A percentile compares a stretch with the other conserved stretches of the same genome.
Evolutionary conservation across 2,888 invertebrate species (phyloP).

Genomic region (Sphaerophoria taeniata): DNA sequence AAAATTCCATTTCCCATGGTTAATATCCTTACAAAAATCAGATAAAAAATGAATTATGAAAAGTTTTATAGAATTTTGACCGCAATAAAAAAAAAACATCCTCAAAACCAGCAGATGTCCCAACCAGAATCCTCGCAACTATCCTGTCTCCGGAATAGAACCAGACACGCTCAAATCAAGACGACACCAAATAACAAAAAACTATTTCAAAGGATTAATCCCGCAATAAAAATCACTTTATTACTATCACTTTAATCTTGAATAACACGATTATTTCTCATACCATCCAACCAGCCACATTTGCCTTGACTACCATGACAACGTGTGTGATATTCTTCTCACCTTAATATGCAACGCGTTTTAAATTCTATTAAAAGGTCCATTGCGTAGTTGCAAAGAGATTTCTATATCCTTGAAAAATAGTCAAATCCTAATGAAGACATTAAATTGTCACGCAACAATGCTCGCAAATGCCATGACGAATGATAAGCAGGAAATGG

Average conservation of each 20-base stretch:
- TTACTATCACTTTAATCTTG: constrained; percentile 71
- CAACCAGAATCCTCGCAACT: constrained; percentile 1
- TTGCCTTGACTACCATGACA: not conserved
- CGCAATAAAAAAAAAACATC: not conserved
- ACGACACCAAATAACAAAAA: constrained; percentile 6
- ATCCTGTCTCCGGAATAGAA: constrained; percentile 23
- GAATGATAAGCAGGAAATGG: constrained; percentile 75
- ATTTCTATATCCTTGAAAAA: constrained; percentile 34
- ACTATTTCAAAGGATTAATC: constrained; percentile 66
- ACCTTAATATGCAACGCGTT: constrained; percentile 27
- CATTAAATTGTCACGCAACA: constrained; percentile 75
- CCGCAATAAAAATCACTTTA: constrained; percentile 71
- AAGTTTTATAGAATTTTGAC: constrained; percentile 1
- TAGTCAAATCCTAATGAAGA: constrained; percentile 75
- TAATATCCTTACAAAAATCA: not conserved
- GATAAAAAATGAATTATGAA: not conserved
- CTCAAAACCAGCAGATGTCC: constrained; percentile 40
- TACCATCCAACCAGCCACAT: not conserved
- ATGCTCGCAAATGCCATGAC: constrained; percentile 75
- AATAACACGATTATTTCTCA: constrained; percentile 71
- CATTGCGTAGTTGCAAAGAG: not conserved
- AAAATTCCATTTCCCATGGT: no score
- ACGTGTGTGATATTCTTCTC: constrained; percentile 52
- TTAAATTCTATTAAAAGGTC: constrained; percentile 1
- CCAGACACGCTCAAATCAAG: constrained; percentile 8